A percentile compares a stretch with the other conserved stretches of the same genome.
These are phyloP conservation scores for Melanotaenia boesemani DNA, from an alignment of 2,797 vertebrate genomes.

Conservation along the genomic window DNA sequence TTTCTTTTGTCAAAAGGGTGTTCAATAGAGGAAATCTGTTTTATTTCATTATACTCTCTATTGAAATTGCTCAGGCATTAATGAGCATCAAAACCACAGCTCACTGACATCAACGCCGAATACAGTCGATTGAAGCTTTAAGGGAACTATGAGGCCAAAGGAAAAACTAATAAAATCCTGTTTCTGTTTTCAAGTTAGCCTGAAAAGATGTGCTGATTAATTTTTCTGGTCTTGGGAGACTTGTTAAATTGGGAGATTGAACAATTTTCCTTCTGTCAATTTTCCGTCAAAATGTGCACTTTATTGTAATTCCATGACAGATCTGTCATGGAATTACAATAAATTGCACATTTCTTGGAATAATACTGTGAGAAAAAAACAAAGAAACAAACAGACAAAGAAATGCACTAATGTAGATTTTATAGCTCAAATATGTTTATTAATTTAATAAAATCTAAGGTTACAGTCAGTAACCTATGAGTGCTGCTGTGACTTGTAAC, in stretches of 20 bases:
- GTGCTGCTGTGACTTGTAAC: too few species aligned
- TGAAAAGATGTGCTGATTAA: background rate
- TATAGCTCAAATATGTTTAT: background rate
- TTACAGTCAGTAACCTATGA: too few species aligned
- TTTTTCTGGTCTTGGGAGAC: background rate
- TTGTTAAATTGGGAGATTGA: background rate
- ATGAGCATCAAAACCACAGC: conserved; percentile 14
- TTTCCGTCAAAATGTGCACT: too few species aligned
- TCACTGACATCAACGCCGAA: conserved; percentile 19
- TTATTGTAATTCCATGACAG: background rate
- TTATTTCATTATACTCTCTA: conserved; percentile 1
- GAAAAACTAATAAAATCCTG: conserved; percentile 18
- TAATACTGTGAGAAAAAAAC: too few species aligned
- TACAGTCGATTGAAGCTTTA: conserved; percentile 24
- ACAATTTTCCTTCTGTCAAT: background rate
- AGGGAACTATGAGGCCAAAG: conserved; percentile 1
- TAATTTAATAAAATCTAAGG: background rate
- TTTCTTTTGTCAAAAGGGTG: background rate
- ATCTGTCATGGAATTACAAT: background rate
- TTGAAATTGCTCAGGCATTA: conserved; percentile 20
- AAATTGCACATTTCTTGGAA: background rate
- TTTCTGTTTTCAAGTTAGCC: too few species aligned
- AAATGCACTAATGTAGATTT: background rate
- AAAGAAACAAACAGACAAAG: background rate
- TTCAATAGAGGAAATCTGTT: conserved; percentile 1